A percentile compares a stretch with the other conserved stretches of the same genome.
phyloP scores from a whole-genome alignment of 1,140 invertebrate species.

The Sycophaga agraensis region DNA sequence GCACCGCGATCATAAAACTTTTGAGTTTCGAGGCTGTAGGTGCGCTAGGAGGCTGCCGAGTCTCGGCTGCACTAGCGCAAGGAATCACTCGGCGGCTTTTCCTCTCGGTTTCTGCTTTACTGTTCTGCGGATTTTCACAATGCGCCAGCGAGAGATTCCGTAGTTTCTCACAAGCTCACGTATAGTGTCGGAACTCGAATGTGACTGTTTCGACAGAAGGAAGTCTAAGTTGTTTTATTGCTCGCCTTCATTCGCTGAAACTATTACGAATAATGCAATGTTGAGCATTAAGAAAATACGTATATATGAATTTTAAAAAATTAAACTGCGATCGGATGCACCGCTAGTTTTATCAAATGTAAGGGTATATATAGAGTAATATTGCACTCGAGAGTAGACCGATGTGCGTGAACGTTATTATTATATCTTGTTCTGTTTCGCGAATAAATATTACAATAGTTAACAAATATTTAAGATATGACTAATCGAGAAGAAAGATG shows the following conservation, averaged over 20 bases:
- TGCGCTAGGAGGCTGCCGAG: conserved; percentile 42
- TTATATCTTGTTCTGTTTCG: conserved; percentile 48
- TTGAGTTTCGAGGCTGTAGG: conserved; percentile 48
- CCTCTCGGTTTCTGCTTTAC: background rate
- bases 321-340: background rate
- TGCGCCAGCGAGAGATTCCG: background rate
- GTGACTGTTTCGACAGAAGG: background rate
- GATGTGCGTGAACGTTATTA: conserved; percentile 42
- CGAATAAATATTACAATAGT: conserved; percentile 41
- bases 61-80: conserved; percentile 2
- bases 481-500: conserved; percentile 12
- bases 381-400: background rate
- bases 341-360: background rate
- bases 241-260: background rate
- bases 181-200: no score
- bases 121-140: background rate
- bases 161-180: no score
- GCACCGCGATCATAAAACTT: conserved; percentile 33
- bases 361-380: background rate
- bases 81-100: background rate
- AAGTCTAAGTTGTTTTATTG: background rate
- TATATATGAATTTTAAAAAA: no score
- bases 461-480: conserved; percentile 34
- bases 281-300: background rate
- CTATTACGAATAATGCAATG: background rate